These are phyloP conservation scores for Eulacestoma nigropectus DNA, from an alignment of 2,113 vertebrate species.

Conservation along the genomic window DNA sequence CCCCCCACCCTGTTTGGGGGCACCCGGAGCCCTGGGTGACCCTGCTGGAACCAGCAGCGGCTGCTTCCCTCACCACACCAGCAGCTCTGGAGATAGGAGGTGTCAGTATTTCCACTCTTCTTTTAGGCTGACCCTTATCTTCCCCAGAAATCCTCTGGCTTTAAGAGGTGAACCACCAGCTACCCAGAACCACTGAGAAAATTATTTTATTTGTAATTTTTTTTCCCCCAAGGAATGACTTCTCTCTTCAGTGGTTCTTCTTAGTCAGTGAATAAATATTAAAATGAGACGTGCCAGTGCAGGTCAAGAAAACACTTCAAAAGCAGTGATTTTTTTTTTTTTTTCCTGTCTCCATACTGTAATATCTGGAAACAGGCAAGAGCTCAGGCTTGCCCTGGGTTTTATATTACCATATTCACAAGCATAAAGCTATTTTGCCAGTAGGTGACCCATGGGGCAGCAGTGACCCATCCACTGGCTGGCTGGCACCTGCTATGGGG, in stretches of 20 bases:
- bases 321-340: background rate
- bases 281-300: background rate
- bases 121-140: background rate
- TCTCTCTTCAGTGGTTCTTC: background rate
- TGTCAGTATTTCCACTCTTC: background rate
- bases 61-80: background rate
- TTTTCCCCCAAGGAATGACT: background rate
- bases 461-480: background rate
- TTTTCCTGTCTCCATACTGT: too few relatives aligned
- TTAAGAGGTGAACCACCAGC: background rate
- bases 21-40: background rate
- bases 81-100: fast-evolving
- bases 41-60: background rate
- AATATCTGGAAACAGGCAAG: background rate
- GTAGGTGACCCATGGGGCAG: background rate
- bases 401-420: background rate
- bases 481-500: background rate
- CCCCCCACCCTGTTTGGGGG: background rate
- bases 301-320: background rate
- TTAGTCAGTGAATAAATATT: background rate
- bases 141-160: background rate
- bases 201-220: background rate
- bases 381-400: background rate
- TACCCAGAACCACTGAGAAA: background rate
- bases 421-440: background rate